A percentile compares a stretch with the other conserved stretches of the same genome.
These are phyloP conservation scores for Tokudaia muenninki DNA, from an alignment of 2,797 vertebrate species.

Conservation along the genomic window DNA sequence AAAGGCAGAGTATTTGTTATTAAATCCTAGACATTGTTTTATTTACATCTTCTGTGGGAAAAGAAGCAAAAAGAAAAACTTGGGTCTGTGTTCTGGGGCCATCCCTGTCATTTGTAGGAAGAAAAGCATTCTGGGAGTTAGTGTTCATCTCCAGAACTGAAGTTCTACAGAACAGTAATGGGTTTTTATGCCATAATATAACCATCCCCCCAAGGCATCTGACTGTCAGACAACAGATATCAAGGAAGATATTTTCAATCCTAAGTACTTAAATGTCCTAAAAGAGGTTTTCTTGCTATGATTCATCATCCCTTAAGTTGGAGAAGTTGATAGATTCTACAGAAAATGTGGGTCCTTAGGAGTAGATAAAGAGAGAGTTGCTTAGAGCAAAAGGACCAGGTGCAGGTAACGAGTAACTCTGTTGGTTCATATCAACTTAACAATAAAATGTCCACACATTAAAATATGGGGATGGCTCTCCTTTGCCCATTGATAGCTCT, in stretches of 20 bases:
- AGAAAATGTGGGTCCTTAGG: conserved; percentile 78
- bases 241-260: conserved; percentile 77
- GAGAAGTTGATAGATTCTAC: conserved; percentile 81
- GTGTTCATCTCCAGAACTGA: conserved; percentile 68
- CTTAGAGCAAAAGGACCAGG: conserved; percentile 76
- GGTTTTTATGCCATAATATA: conserved; percentile 75
- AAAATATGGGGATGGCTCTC: conserved; percentile 82
- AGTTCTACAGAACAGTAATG: conserved; percentile 75
- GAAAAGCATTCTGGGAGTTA: conserved; percentile 46
- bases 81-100: conserved; percentile 50
- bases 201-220: conserved; percentile 57
- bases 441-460: conserved; percentile 82
- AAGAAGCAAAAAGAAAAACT: conserved; percentile 73
- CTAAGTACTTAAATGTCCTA: conserved; percentile 77
- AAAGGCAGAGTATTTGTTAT: conserved; percentile 64
- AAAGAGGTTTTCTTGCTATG: conserved; percentile 78
- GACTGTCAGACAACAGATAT: conserved; percentile 67
- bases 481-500: conserved; percentile 80
- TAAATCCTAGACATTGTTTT: conserved; percentile 61
- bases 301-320: conserved; percentile 78
- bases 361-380: conserved; percentile 71
- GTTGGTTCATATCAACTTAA: conserved; percentile 82
- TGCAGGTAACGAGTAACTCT: conserved; percentile 77
- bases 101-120: conserved; percentile 65
- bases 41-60: conserved; percentile 78